phyloP scores from a whole-genome alignment of 2,888 invertebrate genomes.

The Invenusta paracnida region DNA sequence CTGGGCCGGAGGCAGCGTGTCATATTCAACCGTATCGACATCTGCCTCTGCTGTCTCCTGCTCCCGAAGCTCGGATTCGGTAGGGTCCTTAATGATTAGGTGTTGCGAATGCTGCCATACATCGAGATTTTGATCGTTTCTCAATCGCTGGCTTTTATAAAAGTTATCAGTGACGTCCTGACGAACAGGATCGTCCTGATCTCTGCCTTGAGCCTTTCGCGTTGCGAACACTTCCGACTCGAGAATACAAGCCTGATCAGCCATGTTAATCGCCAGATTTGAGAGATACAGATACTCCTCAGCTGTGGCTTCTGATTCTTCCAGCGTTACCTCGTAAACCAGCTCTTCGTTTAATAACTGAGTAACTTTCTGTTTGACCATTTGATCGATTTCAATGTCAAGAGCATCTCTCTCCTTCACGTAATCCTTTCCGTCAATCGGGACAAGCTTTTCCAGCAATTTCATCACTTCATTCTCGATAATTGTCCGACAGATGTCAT shows the following conservation, averaged over 20 bases:
- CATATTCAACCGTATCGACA: slow-evolving; percentile 49
- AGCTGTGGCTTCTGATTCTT: slow-evolving; percentile 48
- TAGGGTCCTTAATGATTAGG: not conserved
- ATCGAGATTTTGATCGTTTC: slow-evolving; percentile 49
- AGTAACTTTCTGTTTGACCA: slow-evolving; percentile 50
- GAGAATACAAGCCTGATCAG: slow-evolving; percentile 49
- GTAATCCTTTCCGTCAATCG: slow-evolving; percentile 2
- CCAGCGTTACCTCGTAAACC: slow-evolving; percentile 50
- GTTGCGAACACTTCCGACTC: slow-evolving; percentile 49
- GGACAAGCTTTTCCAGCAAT: slow-evolving; percentile 48
- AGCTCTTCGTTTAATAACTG: slow-evolving; percentile 52
- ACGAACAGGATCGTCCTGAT: slow-evolving; percentile 50
- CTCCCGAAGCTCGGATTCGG: slow-evolving; percentile 24
- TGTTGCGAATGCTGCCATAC: slow-evolving; percentile 49
- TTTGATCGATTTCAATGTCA: slow-evolving; percentile 47
- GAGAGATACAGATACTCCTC: slow-evolving; percentile 50
- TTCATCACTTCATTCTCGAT: slow-evolving; percentile 52
- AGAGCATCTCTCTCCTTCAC: slow-evolving; percentile 48
- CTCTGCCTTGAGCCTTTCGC: slow-evolving; percentile 46
- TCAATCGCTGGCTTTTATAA: slow-evolving; percentile 49
- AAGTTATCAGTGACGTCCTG: slow-evolving; percentile 51
- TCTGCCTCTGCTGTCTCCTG: slow-evolving; percentile 50
- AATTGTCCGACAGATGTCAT: slow-evolving; percentile 46
- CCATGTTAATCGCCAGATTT: slow-evolving; percentile 49
- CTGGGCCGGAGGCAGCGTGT: slow-evolving; percentile 49